Percentiles rank a stretch among this genome's conserved stretches.
Conservation (phyloP, 2,888 invertebrate genomes). For the Metallyticus violacea region DNA sequence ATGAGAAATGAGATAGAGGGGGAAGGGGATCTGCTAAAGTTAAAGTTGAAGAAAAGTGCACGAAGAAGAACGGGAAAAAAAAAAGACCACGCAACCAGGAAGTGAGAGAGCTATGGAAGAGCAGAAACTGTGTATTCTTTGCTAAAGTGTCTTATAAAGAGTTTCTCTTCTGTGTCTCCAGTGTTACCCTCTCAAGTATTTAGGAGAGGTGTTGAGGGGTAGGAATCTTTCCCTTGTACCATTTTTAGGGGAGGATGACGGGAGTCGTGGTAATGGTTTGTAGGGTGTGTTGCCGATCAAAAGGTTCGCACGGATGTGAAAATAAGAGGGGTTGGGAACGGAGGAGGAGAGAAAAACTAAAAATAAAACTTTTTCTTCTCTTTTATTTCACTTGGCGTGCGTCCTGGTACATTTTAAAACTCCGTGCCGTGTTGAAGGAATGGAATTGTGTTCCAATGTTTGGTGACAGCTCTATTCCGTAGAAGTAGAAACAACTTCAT, state of each 20-base stretch:
- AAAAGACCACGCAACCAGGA: not conserved
- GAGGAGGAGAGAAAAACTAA: not conserved
- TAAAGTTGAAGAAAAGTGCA: not conserved
- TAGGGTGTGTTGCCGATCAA: constrained; percentile 22
- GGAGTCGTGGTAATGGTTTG: not conserved
- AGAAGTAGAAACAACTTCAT: not conserved
- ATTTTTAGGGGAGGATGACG: no score
- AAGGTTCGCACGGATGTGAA: constrained; percentile 17
- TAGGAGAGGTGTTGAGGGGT: not conserved
- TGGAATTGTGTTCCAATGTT: not conserved
- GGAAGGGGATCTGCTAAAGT: not conserved
- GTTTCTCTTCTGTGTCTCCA: not conserved
- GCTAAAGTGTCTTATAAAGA: constrained; percentile 10
- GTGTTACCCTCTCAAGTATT: not conserved
- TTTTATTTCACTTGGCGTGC: not conserved
- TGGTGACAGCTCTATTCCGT: constrained; percentile 1
- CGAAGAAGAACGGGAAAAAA: not conserved
- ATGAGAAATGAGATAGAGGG: not conserved
- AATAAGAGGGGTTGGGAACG: not conserved
- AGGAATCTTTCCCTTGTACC: not conserved
- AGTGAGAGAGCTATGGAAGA: not conserved
- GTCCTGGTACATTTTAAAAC: not conserved
- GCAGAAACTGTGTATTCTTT: not conserved
- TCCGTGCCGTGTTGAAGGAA: not conserved
- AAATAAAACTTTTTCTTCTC: not conserved